Evolutionary conservation across 2,797 vertebrate species (phyloP).

Genomic region (Lacerta viridis): DNA sequence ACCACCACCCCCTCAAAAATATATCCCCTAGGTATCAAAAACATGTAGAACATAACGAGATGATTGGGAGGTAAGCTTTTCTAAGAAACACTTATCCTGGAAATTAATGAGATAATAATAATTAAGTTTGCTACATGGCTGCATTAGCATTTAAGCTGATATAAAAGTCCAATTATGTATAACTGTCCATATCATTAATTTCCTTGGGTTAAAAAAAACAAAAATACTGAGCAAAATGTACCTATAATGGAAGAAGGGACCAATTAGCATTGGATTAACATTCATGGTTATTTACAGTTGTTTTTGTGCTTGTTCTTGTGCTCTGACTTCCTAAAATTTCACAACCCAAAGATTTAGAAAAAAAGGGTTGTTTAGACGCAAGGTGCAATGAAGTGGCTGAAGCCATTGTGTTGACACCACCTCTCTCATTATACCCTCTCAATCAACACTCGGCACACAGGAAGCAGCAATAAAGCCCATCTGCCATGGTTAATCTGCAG

Average conservation of each 20-base stretch:
- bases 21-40: slow-evolving; percentile 67
- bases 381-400: slow-evolving; percentile 98
- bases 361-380: slow-evolving; percentile 97
- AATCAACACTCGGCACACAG: slow-evolving; percentile 99
- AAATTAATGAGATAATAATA: slow-evolving; percentile 74
- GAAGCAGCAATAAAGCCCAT: slow-evolving; percentile 99
- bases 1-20: slow-evolving; percentile 53
- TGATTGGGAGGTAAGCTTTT: slow-evolving; percentile 64
- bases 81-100: slow-evolving; percentile 56
- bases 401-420: slow-evolving; percentile 99
- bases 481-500: slow-evolving; percentile 99
- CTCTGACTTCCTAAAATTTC: slow-evolving; percentile 95
- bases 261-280: slow-evolving; percentile 99
- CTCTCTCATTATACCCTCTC: slow-evolving; percentile 99
- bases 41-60: slow-evolving; percentile 61
- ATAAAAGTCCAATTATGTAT: slow-evolving; percentile 77
- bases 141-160: slow-evolving; percentile 73
- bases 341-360: slow-evolving; percentile 90
- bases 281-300: slow-evolving; percentile 99
- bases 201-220: slow-evolving; percentile 80
- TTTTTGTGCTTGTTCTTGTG: slow-evolving; percentile 98
- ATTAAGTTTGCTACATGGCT: slow-evolving; percentile 68
- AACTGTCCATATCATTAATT: slow-evolving; percentile 78
- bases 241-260: slow-evolving; percentile 94
- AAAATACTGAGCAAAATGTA: slow-evolving; percentile 87